A percentile compares a stretch with the other conserved stretches of the same genome.
phyloP scores from a whole-genome alignment of 2,113 vertebrate species.

The Salminus brasiliensis region DNA sequence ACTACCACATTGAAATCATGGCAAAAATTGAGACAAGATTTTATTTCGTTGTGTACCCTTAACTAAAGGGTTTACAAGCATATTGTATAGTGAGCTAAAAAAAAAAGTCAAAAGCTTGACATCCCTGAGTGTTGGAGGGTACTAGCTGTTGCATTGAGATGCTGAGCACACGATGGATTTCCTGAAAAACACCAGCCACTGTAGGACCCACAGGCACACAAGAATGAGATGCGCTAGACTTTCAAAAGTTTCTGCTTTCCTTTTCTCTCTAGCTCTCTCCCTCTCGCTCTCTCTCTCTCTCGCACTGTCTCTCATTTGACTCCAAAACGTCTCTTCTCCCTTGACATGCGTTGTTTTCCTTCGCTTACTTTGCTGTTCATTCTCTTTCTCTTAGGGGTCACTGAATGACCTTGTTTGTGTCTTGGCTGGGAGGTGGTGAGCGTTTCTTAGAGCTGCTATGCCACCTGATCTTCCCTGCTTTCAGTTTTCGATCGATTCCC shows the following conservation, averaged over 20 bases:
- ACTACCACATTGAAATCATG: too few relatives aligned
- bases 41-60: not conserved
- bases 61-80: not conserved
- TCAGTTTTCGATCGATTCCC: conserved; percentile 75
- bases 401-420: conserved; percentile 75
- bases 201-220: conserved; percentile 26
- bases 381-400: conserved; percentile 57
- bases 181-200: conserved; percentile 33
- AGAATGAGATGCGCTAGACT: not conserved
- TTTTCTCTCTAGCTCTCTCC: not conserved
- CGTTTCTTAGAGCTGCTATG: conserved; percentile 64
- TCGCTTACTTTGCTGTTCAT: not conserved
- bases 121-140: not conserved
- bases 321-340: conserved; percentile 2
- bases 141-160: conserved; percentile 30
- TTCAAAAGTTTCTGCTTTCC: conserved; percentile 24
- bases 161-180: conserved; percentile 18
- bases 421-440: conserved; percentile 63
- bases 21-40: not conserved
- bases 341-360: conserved; percentile 11
- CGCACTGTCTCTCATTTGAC: not conserved
- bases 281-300: not conserved
- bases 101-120: not conserved
- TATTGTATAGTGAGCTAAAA: not conserved
- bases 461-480: conserved; percentile 75